A percentile compares a stretch with the other conserved stretches of the same genome.
Evolutionary conservation across 2,113 vertebrate genomes (phyloP).

Genomic region (Myxocyprinus asiaticus): DNA sequence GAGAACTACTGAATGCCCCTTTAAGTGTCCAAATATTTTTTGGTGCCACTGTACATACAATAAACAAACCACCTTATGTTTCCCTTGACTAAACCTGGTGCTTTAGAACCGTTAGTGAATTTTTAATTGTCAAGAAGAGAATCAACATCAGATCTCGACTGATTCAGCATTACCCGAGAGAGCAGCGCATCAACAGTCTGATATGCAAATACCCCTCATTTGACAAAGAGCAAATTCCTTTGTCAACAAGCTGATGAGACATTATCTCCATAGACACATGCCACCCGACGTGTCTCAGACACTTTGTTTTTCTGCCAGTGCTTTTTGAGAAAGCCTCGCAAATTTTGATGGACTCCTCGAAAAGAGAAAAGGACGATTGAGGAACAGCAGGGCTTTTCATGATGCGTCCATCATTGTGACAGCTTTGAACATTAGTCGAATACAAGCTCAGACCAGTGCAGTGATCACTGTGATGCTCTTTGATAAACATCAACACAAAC

Average conservation of each 20-base stretch:
- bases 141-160: conserved; percentile 18
- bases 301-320: conserved; percentile 42
- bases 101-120: conserved; percentile 4
- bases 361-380: conserved; percentile 14
- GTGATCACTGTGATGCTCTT: conserved; percentile 44
- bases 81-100: not conserved
- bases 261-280: conserved; percentile 51
- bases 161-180: conserved; percentile 30
- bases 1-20: too few relatives aligned
- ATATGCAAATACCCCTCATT: conserved; percentile 54
- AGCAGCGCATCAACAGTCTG: conserved; percentile 37
- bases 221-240: conserved; percentile 51
- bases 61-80: too few relatives aligned
- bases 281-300: conserved; percentile 33
- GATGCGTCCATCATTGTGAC: conserved; percentile 44
- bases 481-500: conserved; percentile 54
- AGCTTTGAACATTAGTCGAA: conserved; percentile 16
- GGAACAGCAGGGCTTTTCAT: conserved; percentile 28
- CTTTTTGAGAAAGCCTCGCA: conserved; percentile 15
- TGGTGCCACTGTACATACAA: too few relatives aligned
- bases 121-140: not conserved
- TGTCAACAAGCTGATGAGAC: conserved; percentile 55
- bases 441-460: conserved; percentile 23
- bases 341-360: conserved; percentile 39
- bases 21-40: too few relatives aligned